phyloP scores from a whole-genome alignment of 1,140 invertebrate genomes.

The Aphelinus certus region DNA sequence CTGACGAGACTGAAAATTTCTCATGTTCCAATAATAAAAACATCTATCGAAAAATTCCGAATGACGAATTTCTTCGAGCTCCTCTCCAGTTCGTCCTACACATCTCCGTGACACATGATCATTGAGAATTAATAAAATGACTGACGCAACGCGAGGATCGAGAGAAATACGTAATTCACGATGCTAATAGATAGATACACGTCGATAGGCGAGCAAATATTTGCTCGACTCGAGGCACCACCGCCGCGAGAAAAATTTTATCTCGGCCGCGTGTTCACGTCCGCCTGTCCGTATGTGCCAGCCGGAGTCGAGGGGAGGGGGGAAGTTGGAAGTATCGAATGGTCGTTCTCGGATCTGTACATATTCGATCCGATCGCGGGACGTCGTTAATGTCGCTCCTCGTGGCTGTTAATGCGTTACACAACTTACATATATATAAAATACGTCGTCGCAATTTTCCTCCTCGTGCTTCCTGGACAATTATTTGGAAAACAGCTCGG shows the following conservation, averaged over 20 bases:
- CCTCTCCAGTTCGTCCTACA: no score
- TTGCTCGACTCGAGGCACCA: conserved; percentile 1
- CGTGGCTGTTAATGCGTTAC: conserved; percentile 23
- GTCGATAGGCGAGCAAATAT: conserved; percentile 31
- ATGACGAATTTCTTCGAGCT: no score
- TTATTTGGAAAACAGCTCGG: conserved; percentile 25
- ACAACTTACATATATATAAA: conserved; percentile 15
- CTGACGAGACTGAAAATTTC: no score
- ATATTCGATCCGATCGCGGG: neutral
- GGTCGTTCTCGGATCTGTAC: neutral
- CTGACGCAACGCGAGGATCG: conserved; percentile 21
- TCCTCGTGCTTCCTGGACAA: conserved; percentile 15
- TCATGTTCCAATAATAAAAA: no score
- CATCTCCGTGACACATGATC: neutral
- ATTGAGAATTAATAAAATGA: conserved; percentile 15
- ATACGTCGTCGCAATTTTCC: conserved; percentile 1
- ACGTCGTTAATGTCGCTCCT: conserved; percentile 2
- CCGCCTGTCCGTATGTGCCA: neutral
- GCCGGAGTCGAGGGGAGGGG: neutral
- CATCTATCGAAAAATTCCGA: no score
- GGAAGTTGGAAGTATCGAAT: neutral
- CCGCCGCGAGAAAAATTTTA: conserved; percentile 3
- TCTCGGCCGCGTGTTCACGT: neutral
- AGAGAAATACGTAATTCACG: conserved; percentile 27
- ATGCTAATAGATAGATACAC: conserved; percentile 31